Evolutionary conservation across 2,888 invertebrate species (phyloP), one percentile per base, ranked within the genome.

Genomic region (Drosophila monieri): DNA sequence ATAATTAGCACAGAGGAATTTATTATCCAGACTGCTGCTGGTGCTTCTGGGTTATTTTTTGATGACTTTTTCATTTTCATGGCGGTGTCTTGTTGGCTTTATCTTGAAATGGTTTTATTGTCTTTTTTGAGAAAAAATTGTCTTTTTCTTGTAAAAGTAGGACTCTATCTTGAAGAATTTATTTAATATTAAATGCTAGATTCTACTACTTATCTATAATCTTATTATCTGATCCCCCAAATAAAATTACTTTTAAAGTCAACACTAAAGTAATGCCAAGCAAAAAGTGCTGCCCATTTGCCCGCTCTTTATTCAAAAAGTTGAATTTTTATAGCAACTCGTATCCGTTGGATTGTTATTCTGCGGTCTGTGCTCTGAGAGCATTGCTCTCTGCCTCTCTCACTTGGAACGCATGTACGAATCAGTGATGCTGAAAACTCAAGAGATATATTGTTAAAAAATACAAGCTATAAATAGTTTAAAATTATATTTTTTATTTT

Each of bases 61-160:
- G 48, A 61, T 61, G 61, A 60, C 57, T 60, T 32, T 67, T 59
- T 55, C 52, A 51, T 68, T 67, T 69, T 67, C 23, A 59, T 32
- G 46, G 21, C 27, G 47, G 27, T 76, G 70, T 75, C 68, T 83
- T 85, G 83, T 83, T 85, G 85, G 76, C 72, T 85, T 35, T 83
- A 60, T 51, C 51, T 69, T 59, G 51, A 49, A 44, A 51, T n/a
- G 62, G 51, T 55, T 58, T 64, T 64, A 51, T 51, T 62, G 60
- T 51, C 60, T 27, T 48, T 61, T 57, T 47, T 48, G 12, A 32
- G 3, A 12, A n/a, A n/a, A n/a, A n/a, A n/a, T n/a, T n/a, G n/a
- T n/a, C n/a, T 12, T 12, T 35, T 1, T 25, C 25, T 6, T 1
- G 6, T 5, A 25, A 6, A 8, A 6, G 8, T 25, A 25, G 1